phyloP scores from a whole-genome alignment of 2,888 invertebrate genomes.

The Oasisia sp. region DNA sequence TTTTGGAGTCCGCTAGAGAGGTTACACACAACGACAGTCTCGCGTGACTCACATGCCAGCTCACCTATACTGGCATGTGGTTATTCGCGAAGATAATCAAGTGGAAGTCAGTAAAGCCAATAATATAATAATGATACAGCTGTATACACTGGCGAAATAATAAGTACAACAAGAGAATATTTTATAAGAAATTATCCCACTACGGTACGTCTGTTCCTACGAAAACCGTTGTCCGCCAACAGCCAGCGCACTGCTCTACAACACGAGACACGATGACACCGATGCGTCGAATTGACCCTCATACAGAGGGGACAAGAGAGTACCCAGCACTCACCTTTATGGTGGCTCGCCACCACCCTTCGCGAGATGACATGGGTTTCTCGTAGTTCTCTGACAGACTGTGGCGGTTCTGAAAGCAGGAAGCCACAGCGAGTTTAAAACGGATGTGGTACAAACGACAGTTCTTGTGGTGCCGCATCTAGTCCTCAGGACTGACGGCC shows the following conservation, averaged over 20 bases:
- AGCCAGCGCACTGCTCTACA: neutral
- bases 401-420: neutral
- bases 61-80: neutral
- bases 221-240: too few relatives aligned
- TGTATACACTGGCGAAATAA: too few relatives aligned
- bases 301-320: neutral
- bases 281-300: neutral
- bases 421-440: neutral
- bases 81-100: neutral
- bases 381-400: neutral
- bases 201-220: too few relatives aligned
- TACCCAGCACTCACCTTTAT: neutral
- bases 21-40: neutral
- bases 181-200: too few relatives aligned
- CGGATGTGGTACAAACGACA: neutral
- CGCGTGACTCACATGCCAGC: neutral
- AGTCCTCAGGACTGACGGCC: too few relatives aligned
- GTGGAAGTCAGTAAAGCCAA: too few relatives aligned
- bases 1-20: neutral
- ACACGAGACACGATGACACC: neutral
- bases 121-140: too few relatives aligned
- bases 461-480: neutral
- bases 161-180: too few relatives aligned
- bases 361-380: neutral
- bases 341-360: slow-evolving; percentile 5